phyloP scores from a whole-genome alignment of 23 tunicate species.

The Oikopleura dioica region DNA sequence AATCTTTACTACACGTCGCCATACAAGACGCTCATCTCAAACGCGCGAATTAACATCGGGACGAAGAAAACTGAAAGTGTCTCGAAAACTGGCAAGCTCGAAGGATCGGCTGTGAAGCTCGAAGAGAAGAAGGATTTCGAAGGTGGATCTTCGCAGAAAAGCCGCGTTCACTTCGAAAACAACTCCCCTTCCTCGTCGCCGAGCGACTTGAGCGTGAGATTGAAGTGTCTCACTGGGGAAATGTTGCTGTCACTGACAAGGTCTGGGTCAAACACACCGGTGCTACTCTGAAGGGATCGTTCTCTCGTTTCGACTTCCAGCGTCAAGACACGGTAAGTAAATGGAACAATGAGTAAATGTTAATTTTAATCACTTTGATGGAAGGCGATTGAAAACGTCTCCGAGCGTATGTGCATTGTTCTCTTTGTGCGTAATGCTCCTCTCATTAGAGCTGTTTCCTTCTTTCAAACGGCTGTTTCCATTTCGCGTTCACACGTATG shows the following conservation, averaged over 20 bases:
- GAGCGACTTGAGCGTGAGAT: slow-evolving; percentile 39
- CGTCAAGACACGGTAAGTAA: no score
- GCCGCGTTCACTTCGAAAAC: slow-evolving; percentile 53
- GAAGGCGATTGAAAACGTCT: no score
- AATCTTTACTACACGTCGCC: slow-evolving; percentile 75
- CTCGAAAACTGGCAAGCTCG: slow-evolving; percentile 43
- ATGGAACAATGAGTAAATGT: no score
- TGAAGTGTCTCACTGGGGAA: slow-evolving; percentile 95
- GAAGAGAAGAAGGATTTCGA: background rate
- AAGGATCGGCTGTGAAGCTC: slow-evolving; percentile 17
- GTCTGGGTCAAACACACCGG: slow-evolving; percentile 61
- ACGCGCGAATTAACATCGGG: slow-evolving; percentile 40
- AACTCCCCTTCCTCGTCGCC: slow-evolving; percentile 61
- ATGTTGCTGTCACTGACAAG: slow-evolving; percentile 65
- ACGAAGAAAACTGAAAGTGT: slow-evolving; percentile 43
- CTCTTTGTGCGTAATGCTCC: no score
- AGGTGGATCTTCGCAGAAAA: background rate
- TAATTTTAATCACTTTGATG: no score
- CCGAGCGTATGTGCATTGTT: no score
- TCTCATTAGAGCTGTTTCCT: no score
- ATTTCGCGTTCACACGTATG: no score
- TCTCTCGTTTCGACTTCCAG: slow-evolving; percentile 86
- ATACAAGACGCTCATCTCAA: slow-evolving; percentile 33
- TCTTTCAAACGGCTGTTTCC: no score
- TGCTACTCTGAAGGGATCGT: slow-evolving; percentile 68